Base-by-base conservation (phyloP, 2,113 vertebrate species). In the Cheilinus undulatus region DNA sequence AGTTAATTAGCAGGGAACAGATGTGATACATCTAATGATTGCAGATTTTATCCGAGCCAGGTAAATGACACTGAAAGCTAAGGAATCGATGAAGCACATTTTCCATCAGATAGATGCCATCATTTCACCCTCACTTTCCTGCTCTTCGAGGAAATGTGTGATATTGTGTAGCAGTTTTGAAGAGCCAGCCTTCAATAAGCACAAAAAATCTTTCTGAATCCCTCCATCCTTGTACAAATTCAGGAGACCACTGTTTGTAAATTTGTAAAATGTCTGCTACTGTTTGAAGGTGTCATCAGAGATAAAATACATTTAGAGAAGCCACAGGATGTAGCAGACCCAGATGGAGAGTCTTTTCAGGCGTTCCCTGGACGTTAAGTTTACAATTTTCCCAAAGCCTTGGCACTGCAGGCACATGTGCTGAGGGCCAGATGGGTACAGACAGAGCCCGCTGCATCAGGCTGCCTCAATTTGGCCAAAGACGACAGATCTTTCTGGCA, bases 101-200 rank as follows among this genome's bases (percentile, higher is more conserved):
- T n/a, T 66, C 57, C 38, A 23, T 36, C 2, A 56, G 40, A 57
- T 50, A 66, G 66, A 51, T 32, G 36, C 42, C 36, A 11, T 43
- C 26, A 13, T 8, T 13, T 62, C 51, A 51, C 62, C 36, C 60
- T 63, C 49, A 7, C 30, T 59, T 40, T 34, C 54, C 65, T 61
- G 58, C 72, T 68, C 49, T 65, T 76, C 46, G 34, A 65, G 59
- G 42, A 84, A 83, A 78, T 77, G 27, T 53, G 12, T 54, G 12
- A 38, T 22, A 28, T 32, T 59, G 59, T 58, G 45, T 60, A 71
- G 56, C 36, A 0, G 52, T 87, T 84, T 88, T 91, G 91, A 92
- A 92, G 89, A 92, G 78, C 90, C 90, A 92, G 89, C 85, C 90
- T 92, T 90, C 89, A 88, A 85, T 69, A 53, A 46, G 17, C 71